A percentile compares a stretch with the other conserved stretches of the same genome.
These are phyloP conservation scores for Sitophilus oryzae DNA, from an alignment of 1,140 invertebrate species.

Conservation along the genomic window DNA sequence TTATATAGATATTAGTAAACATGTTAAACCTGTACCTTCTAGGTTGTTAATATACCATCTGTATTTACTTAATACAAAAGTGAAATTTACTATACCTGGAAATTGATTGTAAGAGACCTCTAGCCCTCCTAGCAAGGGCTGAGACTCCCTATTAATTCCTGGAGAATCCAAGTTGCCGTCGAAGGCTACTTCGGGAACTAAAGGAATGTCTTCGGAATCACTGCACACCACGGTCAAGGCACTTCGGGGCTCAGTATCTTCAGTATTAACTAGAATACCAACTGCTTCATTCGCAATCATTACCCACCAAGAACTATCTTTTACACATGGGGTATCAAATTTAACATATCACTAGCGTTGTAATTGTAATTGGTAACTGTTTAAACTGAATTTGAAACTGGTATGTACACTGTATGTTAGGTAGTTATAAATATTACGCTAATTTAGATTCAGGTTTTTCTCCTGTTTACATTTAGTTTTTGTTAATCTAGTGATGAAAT, in stretches of 20 bases:
- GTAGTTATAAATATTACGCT: too few relatives aligned
- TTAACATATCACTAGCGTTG: not conserved
- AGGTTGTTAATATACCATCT: too few relatives aligned
- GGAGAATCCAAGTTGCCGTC: conserved; percentile 66
- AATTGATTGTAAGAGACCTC: conserved; percentile 75
- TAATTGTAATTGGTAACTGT: too few relatives aligned
- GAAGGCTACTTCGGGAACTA: conserved; percentile 61
- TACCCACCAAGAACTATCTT: conserved; percentile 25
- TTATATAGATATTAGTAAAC: too few relatives aligned
- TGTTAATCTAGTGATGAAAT: too few relatives aligned
- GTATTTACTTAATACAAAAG: too few relatives aligned
- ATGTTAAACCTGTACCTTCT: too few relatives aligned
- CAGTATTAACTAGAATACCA: conserved; percentile 39
- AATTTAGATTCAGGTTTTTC: too few relatives aligned
- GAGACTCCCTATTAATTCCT: conserved; percentile 76
- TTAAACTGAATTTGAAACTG: too few relatives aligned
- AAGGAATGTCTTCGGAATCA: conserved; percentile 56
- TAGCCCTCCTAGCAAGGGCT: conserved; percentile 76
- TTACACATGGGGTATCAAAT: conserved; percentile 3
- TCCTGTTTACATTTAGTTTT: too few relatives aligned
- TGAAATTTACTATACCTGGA: conserved; percentile 63
- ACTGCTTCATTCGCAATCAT: conserved; percentile 43
- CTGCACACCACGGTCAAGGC: conserved; percentile 38
- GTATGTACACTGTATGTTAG: too few relatives aligned
- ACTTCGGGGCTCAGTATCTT: conserved; percentile 33